These are phyloP conservation scores for Neolamprologus toae DNA, from an alignment of 2,113 vertebrate species.

Conservation along the genomic window DNA sequence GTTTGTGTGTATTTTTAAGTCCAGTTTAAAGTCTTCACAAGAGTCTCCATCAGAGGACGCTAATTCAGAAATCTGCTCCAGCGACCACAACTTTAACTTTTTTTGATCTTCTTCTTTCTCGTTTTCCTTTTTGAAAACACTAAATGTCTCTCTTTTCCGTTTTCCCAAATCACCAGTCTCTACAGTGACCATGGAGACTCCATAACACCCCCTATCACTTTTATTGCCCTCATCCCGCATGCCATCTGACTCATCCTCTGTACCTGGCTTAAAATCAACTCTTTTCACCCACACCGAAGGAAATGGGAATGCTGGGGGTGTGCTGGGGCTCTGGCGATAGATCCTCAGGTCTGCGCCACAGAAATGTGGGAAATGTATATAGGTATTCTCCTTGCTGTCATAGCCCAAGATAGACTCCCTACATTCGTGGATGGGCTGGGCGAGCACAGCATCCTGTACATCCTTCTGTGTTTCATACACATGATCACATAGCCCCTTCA, in stretches of 20 bases:
- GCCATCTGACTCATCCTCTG: not conserved
- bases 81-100: not conserved
- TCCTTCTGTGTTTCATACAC: slow-evolving; percentile 95
- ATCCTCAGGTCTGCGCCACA: slow-evolving; percentile 95
- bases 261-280: slow-evolving; percentile 17
- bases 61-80: slow-evolving; percentile 21
- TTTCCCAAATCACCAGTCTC: slow-evolving; percentile 9
- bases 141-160: not conserved
- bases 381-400: slow-evolving; percentile 87
- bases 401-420: slow-evolving; percentile 97
- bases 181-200: not conserved
- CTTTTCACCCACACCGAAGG: slow-evolving; percentile 67
- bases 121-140: slow-evolving; percentile 28
- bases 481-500: slow-evolving; percentile 94
- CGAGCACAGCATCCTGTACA: slow-evolving; percentile 89
- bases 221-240: not conserved
- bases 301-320: slow-evolving; percentile 79
- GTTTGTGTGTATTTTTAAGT: slow-evolving; percentile 8
- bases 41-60: slow-evolving; percentile 24
- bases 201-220: not conserved
- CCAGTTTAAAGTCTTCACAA: slow-evolving; percentile 20
- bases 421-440: slow-evolving; percentile 96
- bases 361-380: slow-evolving; percentile 98
- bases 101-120: not conserved
- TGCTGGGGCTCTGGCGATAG: slow-evolving; percentile 89